Evolutionary conservation across 2,113 vertebrate species (phyloP), one percentile per base, ranked within the genome.

Genomic region (Dermatemys mawii): DNA sequence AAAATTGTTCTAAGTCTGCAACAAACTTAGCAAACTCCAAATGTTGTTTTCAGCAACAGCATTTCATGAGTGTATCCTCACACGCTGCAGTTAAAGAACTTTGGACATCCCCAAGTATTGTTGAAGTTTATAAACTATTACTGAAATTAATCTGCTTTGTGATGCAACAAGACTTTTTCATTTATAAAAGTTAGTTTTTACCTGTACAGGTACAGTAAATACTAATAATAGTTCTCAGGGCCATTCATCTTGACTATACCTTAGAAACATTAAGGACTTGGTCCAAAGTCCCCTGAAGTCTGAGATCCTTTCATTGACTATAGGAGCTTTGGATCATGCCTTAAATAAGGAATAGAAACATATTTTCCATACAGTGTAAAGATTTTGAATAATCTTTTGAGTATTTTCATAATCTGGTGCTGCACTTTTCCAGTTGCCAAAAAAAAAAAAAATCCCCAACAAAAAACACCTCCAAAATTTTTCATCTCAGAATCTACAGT

Each of bases 41-140:
- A 76, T 87, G 82, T 76, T 81, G 84, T 57, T 81, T 0, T 0
- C 76, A 93, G 38, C 35, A 89, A 78, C 0, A 0, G 13, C 86
- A 83, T 78, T 55, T 93, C 4, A 0, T 49, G 35, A 60, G 91
- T 91, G 1, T 2, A 0, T 81, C 49, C 70, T 0, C 1, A 12
- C 44, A 19, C 57, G 53, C 3, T 41, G n/a, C 46, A 22, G 88
- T 90, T 89, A 80, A 5, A 41, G 27, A 9, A 17, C 7, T 24
- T 50, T 75, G 41, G 9, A 13, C 14, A 46, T 81, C 51, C 24
- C 50, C n/a, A 35, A 54, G 2, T n/a, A 21, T 26, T 29, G 41
- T 8, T 54, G n/a, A 29, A 87, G 1, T 1, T 76, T 83, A 9
- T 53, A 83, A 26, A 32, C 5, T 22, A 2, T 4, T 81, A 5